Evolutionary conservation across 2,888 invertebrate species (phyloP).

Genomic region (Lymantria dispar): DNA sequence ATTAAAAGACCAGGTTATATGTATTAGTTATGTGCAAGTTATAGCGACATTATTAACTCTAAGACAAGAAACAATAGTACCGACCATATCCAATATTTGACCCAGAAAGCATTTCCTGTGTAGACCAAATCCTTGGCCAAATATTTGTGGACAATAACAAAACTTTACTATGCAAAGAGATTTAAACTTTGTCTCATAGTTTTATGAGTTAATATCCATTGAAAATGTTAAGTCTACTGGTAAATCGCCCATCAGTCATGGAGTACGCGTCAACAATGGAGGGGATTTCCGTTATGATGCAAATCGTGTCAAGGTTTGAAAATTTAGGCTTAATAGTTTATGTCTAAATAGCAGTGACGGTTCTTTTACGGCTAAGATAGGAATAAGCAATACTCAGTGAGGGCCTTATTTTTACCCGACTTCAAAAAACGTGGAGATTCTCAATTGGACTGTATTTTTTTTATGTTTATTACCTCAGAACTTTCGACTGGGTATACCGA

Average conservation of each 20-base stretch:
- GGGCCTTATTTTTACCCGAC: too few relatives aligned
- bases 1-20: too few relatives aligned
- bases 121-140: constrained; percentile 9
- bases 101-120: constrained; percentile 12
- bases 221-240: neutral
- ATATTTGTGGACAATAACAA: neutral
- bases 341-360: neutral
- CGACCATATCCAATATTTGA: constrained; percentile 7
- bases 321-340: neutral
- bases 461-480: too few relatives aligned
- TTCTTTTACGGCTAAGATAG: too few relatives aligned
- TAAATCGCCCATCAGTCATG: neutral
- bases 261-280: neutral
- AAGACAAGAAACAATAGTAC: neutral
- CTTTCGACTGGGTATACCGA: too few relatives aligned
- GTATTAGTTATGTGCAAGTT: too few relatives aligned
- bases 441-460: too few relatives aligned
- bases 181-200: neutral
- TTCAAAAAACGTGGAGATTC: too few relatives aligned
- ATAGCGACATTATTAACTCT: neutral
- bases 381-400: too few relatives aligned
- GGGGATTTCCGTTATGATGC: constrained; percentile 7
- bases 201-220: neutral
- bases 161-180: neutral
- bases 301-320: constrained; percentile 5